Evolutionary conservation across 92 coral and sea anemone genomes (phyloP).

Genomic region (Scolanthus callimorphus): DNA sequence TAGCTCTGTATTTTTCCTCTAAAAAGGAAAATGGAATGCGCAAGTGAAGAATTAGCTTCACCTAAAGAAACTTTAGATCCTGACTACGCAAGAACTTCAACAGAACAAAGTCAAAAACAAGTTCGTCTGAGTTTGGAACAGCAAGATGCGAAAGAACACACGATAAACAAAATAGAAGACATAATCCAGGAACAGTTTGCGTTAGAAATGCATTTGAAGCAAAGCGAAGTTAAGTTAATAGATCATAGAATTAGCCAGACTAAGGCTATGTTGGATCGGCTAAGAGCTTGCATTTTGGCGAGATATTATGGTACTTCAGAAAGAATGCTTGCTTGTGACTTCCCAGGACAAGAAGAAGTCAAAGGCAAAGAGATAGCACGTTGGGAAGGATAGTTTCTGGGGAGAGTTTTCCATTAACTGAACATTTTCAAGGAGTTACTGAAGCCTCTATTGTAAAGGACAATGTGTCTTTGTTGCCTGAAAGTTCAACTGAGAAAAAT

Average conservation of each 20-base stretch:
- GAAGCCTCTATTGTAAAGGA: no score
- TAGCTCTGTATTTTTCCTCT: neutral
- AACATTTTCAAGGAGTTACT: no score
- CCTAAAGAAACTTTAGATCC: slow-evolving; percentile 69
- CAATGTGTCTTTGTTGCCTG: no score
- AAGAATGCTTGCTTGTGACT: neutral
- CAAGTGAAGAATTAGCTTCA: no score
- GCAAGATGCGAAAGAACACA: slow-evolving; percentile 88
- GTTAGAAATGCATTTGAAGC: slow-evolving; percentile 80
- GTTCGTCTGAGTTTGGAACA: slow-evolving; percentile 55
- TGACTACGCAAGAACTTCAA: slow-evolving; percentile 57
- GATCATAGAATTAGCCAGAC: slow-evolving; percentile 72
- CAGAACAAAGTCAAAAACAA: slow-evolving; percentile 44
- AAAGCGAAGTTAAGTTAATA: slow-evolving; percentile 76
- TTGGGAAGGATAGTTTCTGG: no score
- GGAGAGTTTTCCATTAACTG: no score
- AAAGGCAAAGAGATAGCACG: slow-evolving; percentile 14
- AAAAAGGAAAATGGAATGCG: no score
- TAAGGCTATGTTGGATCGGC: slow-evolving; percentile 70
- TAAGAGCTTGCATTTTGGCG: slow-evolving; percentile 92
- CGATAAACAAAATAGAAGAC: slow-evolving; percentile 64
- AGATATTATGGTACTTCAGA: slow-evolving; percentile 82
- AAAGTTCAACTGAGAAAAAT: no score
- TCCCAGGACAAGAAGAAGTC: no score
- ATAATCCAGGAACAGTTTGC: slow-evolving; percentile 90